These are phyloP conservation scores for Chloroceryle amazona DNA, from an alignment of 2,797 vertebrate species.

Conservation along the genomic window DNA sequence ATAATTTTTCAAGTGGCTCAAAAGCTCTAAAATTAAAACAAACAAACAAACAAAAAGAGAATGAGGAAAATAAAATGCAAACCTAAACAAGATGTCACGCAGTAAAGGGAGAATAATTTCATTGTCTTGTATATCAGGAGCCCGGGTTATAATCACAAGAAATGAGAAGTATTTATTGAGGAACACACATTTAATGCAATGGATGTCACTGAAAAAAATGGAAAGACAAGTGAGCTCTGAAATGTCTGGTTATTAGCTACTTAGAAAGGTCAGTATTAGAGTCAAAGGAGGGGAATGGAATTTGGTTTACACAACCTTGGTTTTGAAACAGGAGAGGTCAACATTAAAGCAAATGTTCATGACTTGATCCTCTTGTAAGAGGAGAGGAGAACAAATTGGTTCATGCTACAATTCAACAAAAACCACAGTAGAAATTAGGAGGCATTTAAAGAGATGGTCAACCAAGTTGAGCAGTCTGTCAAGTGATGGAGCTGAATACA, in stretches of 20 bases:
- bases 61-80: neutral
- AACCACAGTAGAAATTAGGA: neutral
- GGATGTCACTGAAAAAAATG: neutral
- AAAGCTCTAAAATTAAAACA: neutral
- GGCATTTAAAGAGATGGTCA: neutral
- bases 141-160: neutral
- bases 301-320: neutral
- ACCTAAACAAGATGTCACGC: neutral
- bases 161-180: neutral
- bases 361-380: neutral
- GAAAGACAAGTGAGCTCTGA: neutral
- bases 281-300: neutral
- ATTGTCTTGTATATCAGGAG: neutral
- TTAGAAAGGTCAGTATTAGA: neutral
- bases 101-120: neutral
- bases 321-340: neutral
- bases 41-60: accelerated
- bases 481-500: neutral
- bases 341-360: neutral
- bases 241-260: neutral
- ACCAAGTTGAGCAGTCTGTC: neutral
- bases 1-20: neutral
- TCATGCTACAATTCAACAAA: neutral
- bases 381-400: neutral
- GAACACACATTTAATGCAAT: neutral